These are phyloP conservation scores for Burhinus bistriatus DNA, from an alignment of 2,113 vertebrate species.

Conservation along the genomic window DNA sequence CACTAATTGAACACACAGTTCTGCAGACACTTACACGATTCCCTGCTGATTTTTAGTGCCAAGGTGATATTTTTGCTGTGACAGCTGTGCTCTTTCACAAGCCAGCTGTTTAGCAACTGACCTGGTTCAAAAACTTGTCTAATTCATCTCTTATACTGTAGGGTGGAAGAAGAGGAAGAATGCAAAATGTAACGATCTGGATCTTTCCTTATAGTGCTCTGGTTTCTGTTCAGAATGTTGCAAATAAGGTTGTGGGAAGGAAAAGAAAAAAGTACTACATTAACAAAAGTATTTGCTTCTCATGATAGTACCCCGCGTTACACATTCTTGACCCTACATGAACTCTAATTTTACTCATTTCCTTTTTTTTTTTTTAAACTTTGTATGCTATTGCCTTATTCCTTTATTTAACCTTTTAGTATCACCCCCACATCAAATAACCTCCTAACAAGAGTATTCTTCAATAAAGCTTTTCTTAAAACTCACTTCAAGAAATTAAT, in stretches of 20 bases:
- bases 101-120: slow-evolving; percentile 9
- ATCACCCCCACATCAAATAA: neutral
- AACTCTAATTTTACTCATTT: neutral
- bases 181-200: neutral
- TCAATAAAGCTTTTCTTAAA: neutral
- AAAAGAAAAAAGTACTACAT: neutral
- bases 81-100: neutral
- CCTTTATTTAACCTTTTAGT: neutral
- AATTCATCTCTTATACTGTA: neutral
- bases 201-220: neutral
- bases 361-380: neutral
- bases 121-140: neutral
- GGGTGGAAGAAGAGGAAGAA: neutral
- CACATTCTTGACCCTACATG: neutral
- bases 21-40: neutral
- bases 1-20: neutral
- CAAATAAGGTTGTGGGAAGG: neutral
- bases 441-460: neutral
- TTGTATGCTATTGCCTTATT: neutral
- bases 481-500: neutral
- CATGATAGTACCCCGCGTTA: neutral
- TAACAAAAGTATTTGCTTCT: neutral
- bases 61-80: neutral
- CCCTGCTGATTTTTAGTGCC: neutral
- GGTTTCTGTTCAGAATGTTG: neutral